Evolutionary conservation across 2,113 vertebrate genomes (phyloP).

Genomic region (Mionectes macconnelli): DNA sequence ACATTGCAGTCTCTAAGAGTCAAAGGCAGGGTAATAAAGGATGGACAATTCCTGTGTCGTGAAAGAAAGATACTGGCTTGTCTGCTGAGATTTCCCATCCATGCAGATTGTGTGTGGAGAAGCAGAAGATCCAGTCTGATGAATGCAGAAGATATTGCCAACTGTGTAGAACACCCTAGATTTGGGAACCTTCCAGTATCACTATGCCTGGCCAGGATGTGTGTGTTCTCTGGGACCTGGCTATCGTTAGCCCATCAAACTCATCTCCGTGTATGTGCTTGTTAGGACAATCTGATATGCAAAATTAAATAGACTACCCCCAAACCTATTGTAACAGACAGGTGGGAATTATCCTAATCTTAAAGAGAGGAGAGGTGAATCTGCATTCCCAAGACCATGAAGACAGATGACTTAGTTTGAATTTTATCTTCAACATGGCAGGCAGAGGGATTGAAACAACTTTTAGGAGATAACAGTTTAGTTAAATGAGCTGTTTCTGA

Average conservation of each 20-base stretch:
- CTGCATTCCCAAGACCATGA: background rate
- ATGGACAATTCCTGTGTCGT: background rate
- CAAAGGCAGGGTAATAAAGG: background rate
- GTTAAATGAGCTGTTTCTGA: background rate
- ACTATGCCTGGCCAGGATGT: rapidly evolving
- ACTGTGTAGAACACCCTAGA: rapidly evolving
- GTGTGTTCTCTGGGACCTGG: too few species aligned
- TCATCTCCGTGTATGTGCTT: background rate
- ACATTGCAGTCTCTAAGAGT: background rate
- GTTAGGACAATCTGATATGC: background rate
- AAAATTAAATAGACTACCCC: background rate
- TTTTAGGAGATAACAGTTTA: background rate
- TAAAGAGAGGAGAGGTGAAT: background rate
- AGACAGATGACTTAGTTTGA: background rate
- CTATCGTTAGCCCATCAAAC: background rate
- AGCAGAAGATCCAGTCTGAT: background rate
- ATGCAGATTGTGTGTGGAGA: rapidly evolving
- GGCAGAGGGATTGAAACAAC: background rate
- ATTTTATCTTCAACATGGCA: background rate
- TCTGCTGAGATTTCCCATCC: background rate
- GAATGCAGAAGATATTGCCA: background rate
- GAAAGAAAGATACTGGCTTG: background rate
- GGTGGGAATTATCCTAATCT: background rate
- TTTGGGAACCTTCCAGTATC: rapidly evolving
- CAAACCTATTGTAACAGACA: background rate